Conservation (phyloP, 2,888 invertebrate species). For the Anticlea derivata region DNA sequence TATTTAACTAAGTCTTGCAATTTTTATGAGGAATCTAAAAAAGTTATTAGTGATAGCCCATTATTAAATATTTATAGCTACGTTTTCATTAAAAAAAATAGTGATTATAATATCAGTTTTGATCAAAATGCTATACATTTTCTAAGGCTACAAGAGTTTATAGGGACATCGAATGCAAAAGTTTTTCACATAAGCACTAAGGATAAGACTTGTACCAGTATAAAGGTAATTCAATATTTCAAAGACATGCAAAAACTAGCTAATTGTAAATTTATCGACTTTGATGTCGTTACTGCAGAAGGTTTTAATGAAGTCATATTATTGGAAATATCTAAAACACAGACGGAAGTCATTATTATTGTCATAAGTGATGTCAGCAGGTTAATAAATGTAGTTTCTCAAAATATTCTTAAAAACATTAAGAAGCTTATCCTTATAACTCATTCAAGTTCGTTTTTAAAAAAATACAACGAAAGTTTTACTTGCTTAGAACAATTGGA, state of each 20-base stretch:
- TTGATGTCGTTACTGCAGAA: neutral
- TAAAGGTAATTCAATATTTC: constrained; percentile 10
- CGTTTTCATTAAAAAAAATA: neutral
- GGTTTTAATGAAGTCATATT: constrained; percentile 1
- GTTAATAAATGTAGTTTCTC: neutral
- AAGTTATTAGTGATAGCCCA: constrained; percentile 22
- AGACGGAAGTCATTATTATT: constrained; percentile 1
- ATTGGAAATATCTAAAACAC: neutral
- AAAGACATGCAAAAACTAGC: neutral
- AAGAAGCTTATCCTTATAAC: constrained; percentile 7
- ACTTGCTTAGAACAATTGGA: neutral
- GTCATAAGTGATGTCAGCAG: neutral
- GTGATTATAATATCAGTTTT: neutral
- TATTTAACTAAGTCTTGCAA: constrained; percentile 33
- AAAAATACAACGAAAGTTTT: neutral
- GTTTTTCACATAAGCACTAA: neutral
- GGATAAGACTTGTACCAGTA: constrained; percentile 5
- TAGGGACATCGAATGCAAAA: neutral
- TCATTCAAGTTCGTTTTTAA: neutral
- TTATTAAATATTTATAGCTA: constrained; percentile 5
- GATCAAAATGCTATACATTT: neutral
- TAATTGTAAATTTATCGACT: constrained; percentile 4
- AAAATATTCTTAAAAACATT: neutral
- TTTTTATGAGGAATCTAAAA: constrained; percentile 21
- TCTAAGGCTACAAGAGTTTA: neutral